Conservation (phyloP, 2,113 vertebrate genomes). For the Zeus faber region DNA sequence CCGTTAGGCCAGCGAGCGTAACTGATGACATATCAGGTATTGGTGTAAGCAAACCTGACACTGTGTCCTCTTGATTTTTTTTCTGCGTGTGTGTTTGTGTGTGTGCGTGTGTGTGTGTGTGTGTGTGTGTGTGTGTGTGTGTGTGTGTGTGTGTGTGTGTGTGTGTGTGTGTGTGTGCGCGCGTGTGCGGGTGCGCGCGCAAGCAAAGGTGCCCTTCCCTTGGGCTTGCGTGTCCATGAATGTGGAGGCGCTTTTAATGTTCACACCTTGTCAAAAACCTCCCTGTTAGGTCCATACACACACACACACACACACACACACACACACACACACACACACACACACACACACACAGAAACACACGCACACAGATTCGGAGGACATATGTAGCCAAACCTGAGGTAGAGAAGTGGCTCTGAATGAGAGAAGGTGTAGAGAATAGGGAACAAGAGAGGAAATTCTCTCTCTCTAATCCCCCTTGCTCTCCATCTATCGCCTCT, state of each 20-base stretch:
- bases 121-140: background rate
- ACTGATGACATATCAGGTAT: slow-evolving; percentile 1
- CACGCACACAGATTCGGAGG: background rate
- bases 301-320: background rate
- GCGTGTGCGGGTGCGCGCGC: slow-evolving; percentile 19
- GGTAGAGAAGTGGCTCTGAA: too few species aligned
- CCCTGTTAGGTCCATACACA: slow-evolving; percentile 30
- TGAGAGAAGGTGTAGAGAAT: slow-evolving; percentile 12
- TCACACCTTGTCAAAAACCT: slow-evolving; percentile 65
- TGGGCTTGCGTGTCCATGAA: slow-evolving; percentile 37
- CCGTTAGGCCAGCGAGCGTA: background rate
- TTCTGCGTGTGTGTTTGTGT: slow-evolving; percentile 11
- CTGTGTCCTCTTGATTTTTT: too few species aligned
- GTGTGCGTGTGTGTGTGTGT: background rate
- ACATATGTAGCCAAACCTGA: too few species aligned
- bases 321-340: slow-evolving; percentile 8
- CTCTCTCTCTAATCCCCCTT: slow-evolving; percentile 44
- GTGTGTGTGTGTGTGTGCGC: slow-evolving; percentile 11
- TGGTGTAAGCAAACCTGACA: background rate
- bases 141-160: background rate
- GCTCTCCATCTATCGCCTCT: too few species aligned
- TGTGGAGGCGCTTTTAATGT: slow-evolving; percentile 61
- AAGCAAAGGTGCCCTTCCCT: slow-evolving; percentile 65
- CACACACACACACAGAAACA: background rate
- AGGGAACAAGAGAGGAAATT: slow-evolving; percentile 40